Base-by-base conservation (phyloP, 1,140 invertebrate species). In the Micrasema minimum region DNA sequence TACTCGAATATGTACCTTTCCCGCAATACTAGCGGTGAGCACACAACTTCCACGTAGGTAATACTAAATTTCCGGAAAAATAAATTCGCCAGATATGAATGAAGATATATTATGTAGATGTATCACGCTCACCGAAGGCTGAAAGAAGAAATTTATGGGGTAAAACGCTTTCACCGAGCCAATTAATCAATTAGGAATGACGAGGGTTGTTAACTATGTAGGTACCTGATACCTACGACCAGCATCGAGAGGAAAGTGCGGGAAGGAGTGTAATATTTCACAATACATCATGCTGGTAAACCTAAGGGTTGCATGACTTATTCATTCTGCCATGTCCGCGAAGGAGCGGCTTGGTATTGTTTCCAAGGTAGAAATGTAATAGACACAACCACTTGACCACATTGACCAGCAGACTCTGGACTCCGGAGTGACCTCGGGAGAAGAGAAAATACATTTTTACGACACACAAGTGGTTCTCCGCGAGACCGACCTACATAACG, bases 131-230 rank as follows among this genome's bases (percentile, higher is more conserved):
- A 53, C 20, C 12, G n/a, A 12, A 53, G 50, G 50, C 26, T 53
- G 50, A 12, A 53, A 18, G 26, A 22, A 35, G 12, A 0, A 53
- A 53, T 31, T 53, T 53, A 38, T 18, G 14, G 35, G 16, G 35
- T 18, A 59, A 59, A 59, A 41, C 35, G 55, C 55, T 59, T 26
- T 18, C 55, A 38, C 18, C n/a, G 16, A 59, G 55, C 35, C 35
- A 59, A 59, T 59, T 59, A 59, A 59, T 59, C 55, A 59, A 59
- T 59, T 59, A 59, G 2, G 18, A 59, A n/a, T n/a, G 31, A 16
- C 55, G 55, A 12, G 35, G 55, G 50, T 35, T 23, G 11, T 45
- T 45, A 45, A 45, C 41, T 45, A n/a, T 45, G 14, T 12, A 20
- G 3, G 26, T 31, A 16, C 18, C 18, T 10, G 16, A 20, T 20